Evolutionary conservation across 2,797 vertebrate species (phyloP), one percentile per base, ranked within the genome.

Genomic region (Crossoptilon crossoptilon): DNA sequence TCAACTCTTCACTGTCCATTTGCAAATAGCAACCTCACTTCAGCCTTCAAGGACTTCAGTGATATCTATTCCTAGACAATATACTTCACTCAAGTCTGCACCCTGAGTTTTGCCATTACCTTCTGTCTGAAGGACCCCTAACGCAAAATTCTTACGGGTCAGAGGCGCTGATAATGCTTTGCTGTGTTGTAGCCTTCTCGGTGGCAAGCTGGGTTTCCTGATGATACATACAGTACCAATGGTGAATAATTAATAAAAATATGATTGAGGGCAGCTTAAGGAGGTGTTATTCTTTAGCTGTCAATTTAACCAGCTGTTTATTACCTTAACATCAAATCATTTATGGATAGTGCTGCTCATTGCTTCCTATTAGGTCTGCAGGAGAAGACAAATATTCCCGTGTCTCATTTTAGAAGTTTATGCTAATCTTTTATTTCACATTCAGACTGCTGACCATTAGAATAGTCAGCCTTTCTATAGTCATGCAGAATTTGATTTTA

Each of bases 301-400:
- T 79, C 71, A 82, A 56, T 90, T 90, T 82, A 84, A 87, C 48
- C 77, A 87, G 64, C 39, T 88, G 71, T 63, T 92, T 68, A 77
- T 90, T 88, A 84, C 31, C 56, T 29, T 31, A 87, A 21, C 55
- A 39, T 44, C 24, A 41, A 48, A 31, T 5, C 44, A 49, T 74
- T 88, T 71, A 16, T 26, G 44, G 18, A 14, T 33, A 79, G 22
- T 10, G 37, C 1, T 55, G 2, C 35, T 64, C 31, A 22, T 15
- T 80, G 23, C 5, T 60, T 13, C 39, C 15, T 56, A 44, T 3
- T 4, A 63, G 9, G 5, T 44, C 51, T 7, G 31, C 5, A 76
- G 27, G 22, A 71, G 35, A 80, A 81, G 21, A 87, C 1, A 5
- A 90, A 82, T 1, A 10, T 68, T 68, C 11, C 29, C 21, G 17